Evolutionary conservation across 2,797 vertebrate species (phyloP).

Genomic region (Leptoclinus maculatus): DNA sequence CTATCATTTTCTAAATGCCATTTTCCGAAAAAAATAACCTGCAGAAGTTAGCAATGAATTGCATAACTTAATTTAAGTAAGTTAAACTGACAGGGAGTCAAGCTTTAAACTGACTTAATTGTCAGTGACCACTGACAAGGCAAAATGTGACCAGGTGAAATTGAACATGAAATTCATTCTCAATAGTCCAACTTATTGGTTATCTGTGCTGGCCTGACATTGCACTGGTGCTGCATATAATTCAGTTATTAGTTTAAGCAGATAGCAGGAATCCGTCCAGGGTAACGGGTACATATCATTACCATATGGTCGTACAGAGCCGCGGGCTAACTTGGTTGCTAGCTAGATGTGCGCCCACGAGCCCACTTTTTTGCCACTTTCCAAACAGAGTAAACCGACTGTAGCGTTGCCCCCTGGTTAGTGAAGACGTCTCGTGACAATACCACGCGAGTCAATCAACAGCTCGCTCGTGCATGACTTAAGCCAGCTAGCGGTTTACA

Average conservation of each 20-base stretch:
- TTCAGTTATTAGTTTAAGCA: neutral
- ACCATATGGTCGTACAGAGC: slow-evolving; percentile 34
- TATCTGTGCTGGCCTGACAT: neutral
- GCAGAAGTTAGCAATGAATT: neutral
- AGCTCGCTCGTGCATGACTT: neutral
- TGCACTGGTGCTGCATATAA: neutral
- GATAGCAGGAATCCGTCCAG: slow-evolving; percentile 14
- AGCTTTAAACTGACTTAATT: neutral
- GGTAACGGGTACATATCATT: slow-evolving; percentile 32
- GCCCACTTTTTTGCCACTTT: neutral
- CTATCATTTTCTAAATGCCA: neutral
- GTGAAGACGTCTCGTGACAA: neutral
- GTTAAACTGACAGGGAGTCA: neutral
- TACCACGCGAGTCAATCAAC: slow-evolving; percentile 13
- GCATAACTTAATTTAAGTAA: neutral
- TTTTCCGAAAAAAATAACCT: neutral
- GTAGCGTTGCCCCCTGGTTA: neutral
- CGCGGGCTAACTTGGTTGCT: slow-evolving; percentile 7
- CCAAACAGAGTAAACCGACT: slow-evolving; percentile 3
- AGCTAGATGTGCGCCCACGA: neutral
- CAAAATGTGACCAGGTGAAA: neutral
- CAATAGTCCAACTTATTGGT: neutral
- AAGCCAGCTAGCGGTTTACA: neutral
- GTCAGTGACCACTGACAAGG: neutral
- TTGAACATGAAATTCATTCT: neutral